Base-by-base conservation (phyloP, 2,797 vertebrate species). In the Dromococcyx pavoninus region DNA sequence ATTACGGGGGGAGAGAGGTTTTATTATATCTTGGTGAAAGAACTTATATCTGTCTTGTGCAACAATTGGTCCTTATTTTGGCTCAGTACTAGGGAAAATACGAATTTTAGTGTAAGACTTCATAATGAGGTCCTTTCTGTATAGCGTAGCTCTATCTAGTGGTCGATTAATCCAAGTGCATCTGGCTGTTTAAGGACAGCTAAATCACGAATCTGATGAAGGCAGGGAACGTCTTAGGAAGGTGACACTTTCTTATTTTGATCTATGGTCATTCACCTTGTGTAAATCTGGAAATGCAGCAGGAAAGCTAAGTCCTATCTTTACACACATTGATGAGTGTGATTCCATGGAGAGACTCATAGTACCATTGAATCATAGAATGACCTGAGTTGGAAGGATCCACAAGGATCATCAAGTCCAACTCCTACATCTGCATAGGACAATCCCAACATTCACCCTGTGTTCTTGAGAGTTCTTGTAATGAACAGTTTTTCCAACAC, bases 61-160 rank as follows among this genome's bases (percentile, higher is more conserved):
- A 72, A 27, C 37, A 85, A 37, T 7, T 27, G 51, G 37, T 76
- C 28, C 43, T 66, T 66, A n/a, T 27, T 91, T 67, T 74, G 65
- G 25, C 27, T 85, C 37, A 19, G 27, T 66, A 10, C 14, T 32
- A 82, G 22, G 12, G 48, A 77, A 92, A 41, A 50, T 9, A 30
- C 0, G 9, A 48, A 51, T 78, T 79, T 73, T 43, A 67, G 28
- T 7, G 2, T 15, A 50, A 33, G 23, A 28, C 23, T 62, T 69
- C 43, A 53, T 3, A 58, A 35, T 3, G 28, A 88, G 35, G 43
- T 30, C 39, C 48, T 91, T 95, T 84, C 66, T 41, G 14, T 66
- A 75, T 76, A 75, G 80, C 66, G 93, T 5, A 91, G 94, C 94
- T 91, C 94, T 84, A 94, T 81, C 95, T 97, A 96, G 94, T 86